These are phyloP conservation scores for Cyclura pinguis DNA, from an alignment of 2,797 vertebrate species.

Conservation along the genomic window DNA sequence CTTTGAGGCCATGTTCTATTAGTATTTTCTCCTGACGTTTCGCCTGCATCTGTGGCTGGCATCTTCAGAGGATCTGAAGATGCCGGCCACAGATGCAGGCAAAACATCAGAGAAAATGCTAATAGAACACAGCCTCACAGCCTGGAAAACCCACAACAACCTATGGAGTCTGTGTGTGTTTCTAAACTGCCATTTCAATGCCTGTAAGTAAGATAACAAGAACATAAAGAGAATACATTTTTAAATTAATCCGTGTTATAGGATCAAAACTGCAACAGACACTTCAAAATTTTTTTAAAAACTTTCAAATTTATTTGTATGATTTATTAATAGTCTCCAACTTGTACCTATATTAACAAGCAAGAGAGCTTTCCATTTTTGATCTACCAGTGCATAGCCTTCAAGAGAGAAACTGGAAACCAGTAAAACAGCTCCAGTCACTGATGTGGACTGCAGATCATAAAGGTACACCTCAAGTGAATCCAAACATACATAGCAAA, in stretches of 20 bases:
- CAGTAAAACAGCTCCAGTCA: conserved; percentile 54
- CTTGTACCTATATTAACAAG: conserved; percentile 70
- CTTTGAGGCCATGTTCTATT: no score
- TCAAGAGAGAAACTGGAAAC: conserved; percentile 68
- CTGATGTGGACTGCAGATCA: conserved; percentile 50
- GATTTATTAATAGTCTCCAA: conserved; percentile 74
- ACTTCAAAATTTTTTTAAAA: conserved; percentile 29
- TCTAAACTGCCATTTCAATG: background rate
- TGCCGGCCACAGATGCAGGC: no score
- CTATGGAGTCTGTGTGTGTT: background rate
- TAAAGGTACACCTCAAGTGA: conserved; percentile 43
- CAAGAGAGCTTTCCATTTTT: conserved; percentile 67
- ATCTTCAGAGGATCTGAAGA: no score
- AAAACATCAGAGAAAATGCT: no score
- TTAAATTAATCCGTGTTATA: background rate
- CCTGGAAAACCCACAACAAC: no score
- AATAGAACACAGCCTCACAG: no score
- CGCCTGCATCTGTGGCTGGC: no score
- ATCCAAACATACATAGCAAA: conserved; percentile 44
- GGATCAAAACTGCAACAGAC: conserved; percentile 8
- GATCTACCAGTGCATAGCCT: conserved; percentile 72
- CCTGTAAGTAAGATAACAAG: background rate
- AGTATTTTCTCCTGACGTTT: no score
- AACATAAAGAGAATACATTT: background rate
- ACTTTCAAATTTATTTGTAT: conserved; percentile 52